Conservation (phyloP, 2,113 vertebrate genomes). For the Centropus unirufus region DNA sequence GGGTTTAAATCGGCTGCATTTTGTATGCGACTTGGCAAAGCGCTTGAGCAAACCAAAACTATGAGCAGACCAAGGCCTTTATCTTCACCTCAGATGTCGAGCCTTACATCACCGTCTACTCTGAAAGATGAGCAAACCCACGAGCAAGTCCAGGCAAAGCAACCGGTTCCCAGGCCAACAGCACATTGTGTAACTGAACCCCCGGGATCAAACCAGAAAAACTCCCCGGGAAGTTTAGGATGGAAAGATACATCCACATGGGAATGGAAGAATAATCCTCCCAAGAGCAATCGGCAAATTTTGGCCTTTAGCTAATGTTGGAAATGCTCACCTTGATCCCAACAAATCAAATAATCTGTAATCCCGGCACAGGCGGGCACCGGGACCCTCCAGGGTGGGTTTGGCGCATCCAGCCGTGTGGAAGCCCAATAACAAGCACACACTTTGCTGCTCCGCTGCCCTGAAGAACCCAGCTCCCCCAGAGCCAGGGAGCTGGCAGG, state of each 20-base stretch:
- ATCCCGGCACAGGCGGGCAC: background rate
- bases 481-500: background rate
- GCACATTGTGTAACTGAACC: background rate
- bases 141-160: constrained; percentile 16
- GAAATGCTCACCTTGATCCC: background rate
- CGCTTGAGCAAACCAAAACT: constrained; percentile 6
- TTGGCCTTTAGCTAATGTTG: background rate
- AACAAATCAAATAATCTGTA: background rate
- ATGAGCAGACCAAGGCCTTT: background rate
- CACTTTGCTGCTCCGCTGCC: background rate
- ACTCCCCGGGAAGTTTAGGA: background rate
- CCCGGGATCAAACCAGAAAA: constrained; percentile 1
- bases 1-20: background rate
- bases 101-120: constrained; percentile 9
- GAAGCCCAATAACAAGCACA: background rate
- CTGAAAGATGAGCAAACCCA: background rate
- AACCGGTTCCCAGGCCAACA: background rate
- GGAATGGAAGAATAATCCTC: constrained; percentile 14
- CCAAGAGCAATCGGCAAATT: background rate
- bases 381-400: background rate
- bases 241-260: background rate
- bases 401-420: background rate
- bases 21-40: background rate
- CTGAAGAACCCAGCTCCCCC: background rate
- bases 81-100: background rate